Base-by-base conservation (phyloP, 37 sponge, comb jelly and placozoan genomes). In the Aphrocallistes beatrix region DNA sequence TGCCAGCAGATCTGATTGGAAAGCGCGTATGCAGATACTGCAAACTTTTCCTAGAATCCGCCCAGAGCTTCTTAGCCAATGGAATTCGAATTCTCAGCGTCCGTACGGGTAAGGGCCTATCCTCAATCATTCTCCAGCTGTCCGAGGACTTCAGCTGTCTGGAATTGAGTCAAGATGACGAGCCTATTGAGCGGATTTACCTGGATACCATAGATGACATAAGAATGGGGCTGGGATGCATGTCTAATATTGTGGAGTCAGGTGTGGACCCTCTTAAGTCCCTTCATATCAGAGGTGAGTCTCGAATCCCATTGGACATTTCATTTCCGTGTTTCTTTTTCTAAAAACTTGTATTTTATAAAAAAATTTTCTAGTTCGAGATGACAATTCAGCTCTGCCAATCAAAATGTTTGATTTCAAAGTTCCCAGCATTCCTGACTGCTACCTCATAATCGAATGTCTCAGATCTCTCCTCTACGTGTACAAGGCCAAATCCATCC, bases 171-270 rank as follows among this genome's bases (percentile, higher is more conserved):
- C 1, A 25, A 13, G 75, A 21, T 60, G 75, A 30, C n/a, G 34
- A 32, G 75, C 17, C 21, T 3, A 60, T 60, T 60, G 75, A 60
- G 21, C 10, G 75, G 34, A 60, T 60, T 60, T 21, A 1, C 32
- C n/a, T 60, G 34, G 75, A 60, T 13, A 60, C 75, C 3, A 60
- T 60, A 32, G 75, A 60, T 60, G 75, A 60, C n/a, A 60, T 60
- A 8, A 60, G 75, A 60, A 60, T 60, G 75, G 75, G 75, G 3
- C 8, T 60, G 75, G 75, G 75, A 60, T 60, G 75, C n/a, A 60
- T 60, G 75, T 60, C 75, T 32, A 60, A 60, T 60, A 60, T 60
- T 19, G 75, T 60, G 3, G 75, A 60, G 75, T 60, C 75, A 32
- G 75, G 75, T 60, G 75, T 60, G 6, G 75, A 60, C n/a, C 75